Conservation (phyloP, 1,140 invertebrate species). For the Phthorimaea operculella region DNA sequence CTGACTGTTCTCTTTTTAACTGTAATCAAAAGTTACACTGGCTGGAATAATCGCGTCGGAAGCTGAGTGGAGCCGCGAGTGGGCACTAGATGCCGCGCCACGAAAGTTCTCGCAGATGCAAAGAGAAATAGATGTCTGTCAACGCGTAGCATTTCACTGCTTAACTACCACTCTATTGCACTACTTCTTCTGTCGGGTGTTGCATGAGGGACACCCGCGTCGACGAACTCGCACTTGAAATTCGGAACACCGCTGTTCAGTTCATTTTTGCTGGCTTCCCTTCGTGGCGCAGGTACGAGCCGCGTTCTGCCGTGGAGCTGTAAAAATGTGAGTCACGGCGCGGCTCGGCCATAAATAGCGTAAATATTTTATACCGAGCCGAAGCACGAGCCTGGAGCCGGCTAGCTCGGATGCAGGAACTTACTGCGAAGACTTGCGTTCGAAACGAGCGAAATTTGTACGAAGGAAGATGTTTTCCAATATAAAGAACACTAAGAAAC, state of each 20-base stretch:
- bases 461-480: no score
- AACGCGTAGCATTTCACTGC: no score
- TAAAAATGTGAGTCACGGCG: slow-evolving; percentile 4
- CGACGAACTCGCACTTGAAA: no score
- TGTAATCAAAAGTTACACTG: background rate
- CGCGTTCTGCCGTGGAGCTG: background rate
- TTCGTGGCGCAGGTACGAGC: background rate
- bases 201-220: no score
- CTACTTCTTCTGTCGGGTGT: no score
- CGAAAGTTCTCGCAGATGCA: background rate
- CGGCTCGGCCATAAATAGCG: background rate
- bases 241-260: no score
- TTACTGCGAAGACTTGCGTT: no score
- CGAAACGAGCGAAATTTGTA: no score
- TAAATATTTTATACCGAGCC: slow-evolving; percentile 2
- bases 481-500: no score
- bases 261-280: background rate
- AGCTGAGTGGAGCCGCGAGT: background rate
- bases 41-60: background rate
- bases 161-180: no score
- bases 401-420: background rate
- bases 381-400: background rate
- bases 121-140: no score
- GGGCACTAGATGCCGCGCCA: background rate
- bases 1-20: background rate